Conservation (phyloP, 2,888 invertebrate species). For the Volucella inanis region DNA sequence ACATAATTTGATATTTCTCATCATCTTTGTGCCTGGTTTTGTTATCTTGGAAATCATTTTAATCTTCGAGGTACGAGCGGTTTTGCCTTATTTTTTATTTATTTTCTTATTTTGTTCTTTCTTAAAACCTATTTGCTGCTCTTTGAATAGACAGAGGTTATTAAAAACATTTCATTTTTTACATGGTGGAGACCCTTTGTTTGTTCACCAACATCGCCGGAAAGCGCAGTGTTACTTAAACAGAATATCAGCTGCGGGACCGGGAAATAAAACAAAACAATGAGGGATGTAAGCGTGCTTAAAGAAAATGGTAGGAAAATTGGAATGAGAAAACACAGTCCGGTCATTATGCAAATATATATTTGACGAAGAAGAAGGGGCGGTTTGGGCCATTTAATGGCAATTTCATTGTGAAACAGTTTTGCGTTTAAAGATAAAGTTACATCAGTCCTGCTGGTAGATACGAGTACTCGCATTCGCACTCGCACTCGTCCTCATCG, state of each 20-base stretch:
- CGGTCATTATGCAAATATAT: constrained; percentile 69
- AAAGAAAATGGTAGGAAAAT: too few relatives aligned
- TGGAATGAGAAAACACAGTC: constrained; percentile 48
- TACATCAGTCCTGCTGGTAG: constrained; percentile 26
- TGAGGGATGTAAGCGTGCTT: constrained; percentile 8
- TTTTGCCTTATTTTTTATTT: constrained; percentile 1
- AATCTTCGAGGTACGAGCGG: constrained; percentile 37
- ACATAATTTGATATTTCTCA: constrained; percentile 74
- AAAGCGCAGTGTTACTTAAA: constrained; percentile 40
- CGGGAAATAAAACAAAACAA: background rate
- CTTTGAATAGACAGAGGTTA: constrained; percentile 61
- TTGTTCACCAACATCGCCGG: constrained; percentile 32
- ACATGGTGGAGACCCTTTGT: constrained; percentile 43
- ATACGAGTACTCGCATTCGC: too few relatives aligned
- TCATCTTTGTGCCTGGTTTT: constrained; percentile 65
- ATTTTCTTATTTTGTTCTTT: constrained; percentile 14
- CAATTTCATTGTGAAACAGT: constrained; percentile 68
- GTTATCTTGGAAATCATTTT: constrained; percentile 72
- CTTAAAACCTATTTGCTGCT: background rate
- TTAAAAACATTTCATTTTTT: constrained; percentile 73
- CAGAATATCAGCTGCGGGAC: constrained; percentile 28
- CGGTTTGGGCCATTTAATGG: constrained; percentile 63
- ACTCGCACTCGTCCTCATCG: too few relatives aligned
- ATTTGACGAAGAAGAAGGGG: constrained; percentile 16
- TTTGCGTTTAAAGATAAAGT: constrained; percentile 66